These are phyloP conservation scores for Sminthurinus aureus DNA, from an alignment of 2,888 invertebrate genomes.

Conservation along the genomic window DNA sequence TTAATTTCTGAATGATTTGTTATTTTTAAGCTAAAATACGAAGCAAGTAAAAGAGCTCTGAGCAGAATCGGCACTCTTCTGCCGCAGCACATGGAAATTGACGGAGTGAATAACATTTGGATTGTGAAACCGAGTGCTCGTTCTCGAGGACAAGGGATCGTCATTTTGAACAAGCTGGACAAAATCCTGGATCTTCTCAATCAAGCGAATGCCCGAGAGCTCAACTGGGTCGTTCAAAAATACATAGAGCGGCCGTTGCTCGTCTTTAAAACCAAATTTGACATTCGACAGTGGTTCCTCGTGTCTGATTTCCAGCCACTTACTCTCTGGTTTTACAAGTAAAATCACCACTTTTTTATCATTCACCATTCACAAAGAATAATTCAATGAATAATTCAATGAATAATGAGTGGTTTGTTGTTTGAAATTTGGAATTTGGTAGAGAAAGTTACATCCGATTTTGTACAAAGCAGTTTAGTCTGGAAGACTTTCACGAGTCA, in stretches of 20 bases:
- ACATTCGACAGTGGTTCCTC: slow-evolving; percentile 94
- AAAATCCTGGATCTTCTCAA: slow-evolving; percentile 77
- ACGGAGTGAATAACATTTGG: slow-evolving; percentile 90
- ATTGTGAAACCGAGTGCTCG: slow-evolving; percentile 94
- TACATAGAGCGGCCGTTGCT: slow-evolving; percentile 91
- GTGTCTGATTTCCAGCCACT: slow-evolving; percentile 90
- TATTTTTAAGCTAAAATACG: slow-evolving; percentile 64
- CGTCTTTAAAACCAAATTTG: slow-evolving; percentile 90
- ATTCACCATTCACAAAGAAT: no score
- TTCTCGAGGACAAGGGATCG: slow-evolving; percentile 89
- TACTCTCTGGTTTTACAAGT: slow-evolving; percentile 92
- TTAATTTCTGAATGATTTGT: slow-evolving; percentile 26
- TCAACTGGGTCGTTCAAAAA: slow-evolving; percentile 86
- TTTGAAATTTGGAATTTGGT: slow-evolving; percentile 45
- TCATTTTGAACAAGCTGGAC: slow-evolving; percentile 82
- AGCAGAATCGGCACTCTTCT: slow-evolving; percentile 74
- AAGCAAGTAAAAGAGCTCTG: slow-evolving; percentile 70
- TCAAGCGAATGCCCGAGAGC: slow-evolving; percentile 71
- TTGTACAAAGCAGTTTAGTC: slow-evolving; percentile 86
- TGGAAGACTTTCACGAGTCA: slow-evolving; percentile 89
- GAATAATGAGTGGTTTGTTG: background rate
- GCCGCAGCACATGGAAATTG: slow-evolving; percentile 83
- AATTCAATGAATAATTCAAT: no score
- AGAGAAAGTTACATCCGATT: slow-evolving; percentile 91
- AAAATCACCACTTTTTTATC: slow-evolving; percentile 57